Evolutionary conservation across 2,797 vertebrate genomes (phyloP), one percentile per base, ranked within the genome.

Genomic region (Helostoma temminkii): DNA sequence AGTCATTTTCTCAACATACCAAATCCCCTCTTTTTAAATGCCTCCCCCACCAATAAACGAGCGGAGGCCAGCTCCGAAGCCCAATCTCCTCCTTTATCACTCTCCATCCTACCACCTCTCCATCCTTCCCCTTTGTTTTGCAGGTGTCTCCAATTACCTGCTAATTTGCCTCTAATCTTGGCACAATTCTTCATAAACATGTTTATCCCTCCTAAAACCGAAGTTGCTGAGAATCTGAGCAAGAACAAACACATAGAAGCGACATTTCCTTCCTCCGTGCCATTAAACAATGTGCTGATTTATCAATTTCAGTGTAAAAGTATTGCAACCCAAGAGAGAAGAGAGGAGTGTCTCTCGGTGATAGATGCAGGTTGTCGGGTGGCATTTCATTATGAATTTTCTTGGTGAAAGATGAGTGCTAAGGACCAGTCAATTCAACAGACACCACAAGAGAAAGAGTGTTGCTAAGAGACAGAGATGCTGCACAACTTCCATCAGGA

Each of bases 401-500:
- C 93, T 94, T 93, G 94, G 92, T 96, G 95, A 96, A 95, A 96
- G 95, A 97, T 94, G 95, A 98, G 96, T 95, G 95, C 95, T 94
- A 94, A 95, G 94, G 95, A 96, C 94, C 96, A 96, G 95, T 96
- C 95, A 95, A 94, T 96, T 95, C 96, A 95, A 93, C 94, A 89
- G 92, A 89, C 94, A 95, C 94, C 94, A 93, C 95, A 93, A 95
- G 95, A 93, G 94, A 95, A 94, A 88, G 95, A 93, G 95, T 94
- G 97, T 99, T 98, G 97, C 97, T 98, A 98, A 96, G 97, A 97
- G 96, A 99, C 97, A 88, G 95, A 92, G 96, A 98, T 96, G 96
- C 95, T 95, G 96, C 93, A 94, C 91, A 97, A 97, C 96, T 97
- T 97, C 95, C 95, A 95, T 95, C 96, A 94, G 95, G 93, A 95